Evolutionary conservation across 2,888 invertebrate genomes (phyloP).

Genomic region (Danaus chrysippus): DNA sequence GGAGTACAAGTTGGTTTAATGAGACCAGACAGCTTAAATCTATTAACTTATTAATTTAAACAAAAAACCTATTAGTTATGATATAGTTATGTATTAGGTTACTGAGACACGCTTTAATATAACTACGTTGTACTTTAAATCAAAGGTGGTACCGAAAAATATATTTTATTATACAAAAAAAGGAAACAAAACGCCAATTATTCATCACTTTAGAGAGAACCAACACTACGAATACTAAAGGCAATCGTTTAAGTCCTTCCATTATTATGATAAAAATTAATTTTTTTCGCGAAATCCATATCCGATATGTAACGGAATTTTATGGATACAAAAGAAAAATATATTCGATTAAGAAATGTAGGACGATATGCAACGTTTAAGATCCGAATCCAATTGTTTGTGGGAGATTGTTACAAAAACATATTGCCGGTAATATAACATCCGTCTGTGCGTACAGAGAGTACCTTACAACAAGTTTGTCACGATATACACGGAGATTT

Average conservation of each 20-base stretch:
- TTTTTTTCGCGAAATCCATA: slow-evolving; percentile 47
- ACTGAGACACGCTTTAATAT: slow-evolving; percentile 67
- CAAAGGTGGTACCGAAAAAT: slow-evolving; percentile 77
- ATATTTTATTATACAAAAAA: slow-evolving; percentile 62
- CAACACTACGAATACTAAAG: slow-evolving; percentile 60
- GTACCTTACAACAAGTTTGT: too few species aligned
- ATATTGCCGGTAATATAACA: slow-evolving; percentile 72
- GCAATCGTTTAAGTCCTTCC: slow-evolving; percentile 56
- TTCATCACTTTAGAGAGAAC: slow-evolving; percentile 61
- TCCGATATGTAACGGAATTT: slow-evolving; percentile 66
- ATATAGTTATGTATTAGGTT: slow-evolving; percentile 68
- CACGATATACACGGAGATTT: too few species aligned
- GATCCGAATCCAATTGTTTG: slow-evolving; percentile 42
- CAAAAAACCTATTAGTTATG: slow-evolving; percentile 66
- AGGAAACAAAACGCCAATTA: slow-evolving; percentile 69
- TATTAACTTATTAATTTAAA: slow-evolving; percentile 46
- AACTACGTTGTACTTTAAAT: slow-evolving; percentile 78
- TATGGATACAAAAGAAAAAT: slow-evolving; percentile 70
- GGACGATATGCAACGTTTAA: slow-evolving; percentile 78
- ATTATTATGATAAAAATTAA: slow-evolving; percentile 63
- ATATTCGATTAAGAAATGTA: slow-evolving; percentile 73
- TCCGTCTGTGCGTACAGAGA: slow-evolving; percentile 57
- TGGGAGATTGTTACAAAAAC: slow-evolving; percentile 39
- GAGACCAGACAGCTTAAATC: slow-evolving; percentile 72
- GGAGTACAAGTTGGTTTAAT: slow-evolving; percentile 64